These are phyloP conservation scores for Bradypodion ventrale DNA, from an alignment of 2,797 vertebrate genomes.

Conservation along the genomic window DNA sequence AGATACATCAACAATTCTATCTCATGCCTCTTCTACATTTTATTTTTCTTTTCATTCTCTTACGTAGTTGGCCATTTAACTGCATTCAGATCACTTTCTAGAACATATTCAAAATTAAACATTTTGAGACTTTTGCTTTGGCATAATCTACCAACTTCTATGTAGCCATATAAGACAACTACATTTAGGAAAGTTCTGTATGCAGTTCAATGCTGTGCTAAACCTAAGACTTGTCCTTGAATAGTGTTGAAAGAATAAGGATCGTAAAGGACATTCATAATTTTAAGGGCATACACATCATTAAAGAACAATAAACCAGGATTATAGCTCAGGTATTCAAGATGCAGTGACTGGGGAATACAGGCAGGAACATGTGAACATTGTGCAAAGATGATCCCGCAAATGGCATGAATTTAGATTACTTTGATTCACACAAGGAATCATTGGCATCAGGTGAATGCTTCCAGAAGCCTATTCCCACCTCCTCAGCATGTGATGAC, in stretches of 20 bases:
- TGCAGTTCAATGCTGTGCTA: background rate
- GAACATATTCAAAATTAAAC: background rate
- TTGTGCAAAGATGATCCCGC: background rate
- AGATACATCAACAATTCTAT: background rate
- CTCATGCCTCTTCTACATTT: background rate
- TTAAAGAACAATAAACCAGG: background rate
- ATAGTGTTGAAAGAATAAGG: background rate
- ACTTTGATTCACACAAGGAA: background rate
- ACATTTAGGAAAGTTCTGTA: background rate
- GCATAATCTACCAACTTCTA: background rate
- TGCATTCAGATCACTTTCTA: slow-evolving; percentile 3
- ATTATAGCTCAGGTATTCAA: background rate
- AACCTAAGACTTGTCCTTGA: background rate
- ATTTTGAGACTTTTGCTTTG: background rate
- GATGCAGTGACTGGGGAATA: background rate
- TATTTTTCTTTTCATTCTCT: background rate
- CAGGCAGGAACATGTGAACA: background rate
- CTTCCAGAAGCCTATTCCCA: background rate
- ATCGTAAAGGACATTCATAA: background rate
- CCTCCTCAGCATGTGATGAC: background rate
- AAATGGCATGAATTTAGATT: background rate
- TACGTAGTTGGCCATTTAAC: background rate
- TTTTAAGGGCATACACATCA: background rate
- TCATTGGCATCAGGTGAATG: background rate
- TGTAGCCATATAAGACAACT: background rate